Conservation (phyloP, 2,888 invertebrate species). For the Drosophila rubida region DNA sequence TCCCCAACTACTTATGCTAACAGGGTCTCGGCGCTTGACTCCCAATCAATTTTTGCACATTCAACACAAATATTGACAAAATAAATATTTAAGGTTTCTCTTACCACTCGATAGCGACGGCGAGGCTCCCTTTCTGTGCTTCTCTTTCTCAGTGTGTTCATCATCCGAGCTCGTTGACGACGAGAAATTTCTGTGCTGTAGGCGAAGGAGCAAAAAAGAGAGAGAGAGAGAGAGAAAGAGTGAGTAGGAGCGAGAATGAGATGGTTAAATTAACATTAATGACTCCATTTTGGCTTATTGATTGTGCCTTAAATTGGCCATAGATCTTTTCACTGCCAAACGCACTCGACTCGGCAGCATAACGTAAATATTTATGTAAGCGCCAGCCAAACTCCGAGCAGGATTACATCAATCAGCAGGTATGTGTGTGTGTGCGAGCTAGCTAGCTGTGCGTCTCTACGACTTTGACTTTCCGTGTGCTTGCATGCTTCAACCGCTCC, state of each 20-base stretch:
- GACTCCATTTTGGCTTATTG: slow-evolving; percentile 62
- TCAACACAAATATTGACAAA: slow-evolving; percentile 59
- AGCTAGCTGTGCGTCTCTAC: slow-evolving; percentile 1
- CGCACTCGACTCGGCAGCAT: slow-evolving; percentile 25
- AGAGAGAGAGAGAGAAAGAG: not conserved
- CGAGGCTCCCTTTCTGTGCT: slow-evolving; percentile 51
- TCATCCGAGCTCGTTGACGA: slow-evolving; percentile 50
- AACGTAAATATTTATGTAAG: slow-evolving; percentile 41
- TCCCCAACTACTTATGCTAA: slow-evolving; percentile 14
- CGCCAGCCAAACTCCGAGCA: slow-evolving; percentile 4
- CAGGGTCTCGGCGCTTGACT: slow-evolving; percentile 8
- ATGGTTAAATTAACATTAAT: slow-evolving; percentile 66
- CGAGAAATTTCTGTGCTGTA: slow-evolving; percentile 64
- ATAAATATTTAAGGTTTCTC: slow-evolving; percentile 37
- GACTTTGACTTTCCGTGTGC: not conserved
- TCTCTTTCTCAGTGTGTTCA: slow-evolving; percentile 46
- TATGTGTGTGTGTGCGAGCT: not conserved
- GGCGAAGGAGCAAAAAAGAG: not conserved
- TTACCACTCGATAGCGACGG: slow-evolving; percentile 50
- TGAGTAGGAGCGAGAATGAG: slow-evolving; percentile 20
- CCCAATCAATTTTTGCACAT: slow-evolving; percentile 45
- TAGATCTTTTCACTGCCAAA: slow-evolving; percentile 47
- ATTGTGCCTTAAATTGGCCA: slow-evolving; percentile 59
- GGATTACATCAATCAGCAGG: slow-evolving; percentile 30
- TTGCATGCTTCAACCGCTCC: slow-evolving; percentile 59